Evolutionary conservation across 2,797 vertebrate genomes (phyloP), one percentile per base, ranked within the genome.

Genomic region (Propithecus perrieri): DNA sequence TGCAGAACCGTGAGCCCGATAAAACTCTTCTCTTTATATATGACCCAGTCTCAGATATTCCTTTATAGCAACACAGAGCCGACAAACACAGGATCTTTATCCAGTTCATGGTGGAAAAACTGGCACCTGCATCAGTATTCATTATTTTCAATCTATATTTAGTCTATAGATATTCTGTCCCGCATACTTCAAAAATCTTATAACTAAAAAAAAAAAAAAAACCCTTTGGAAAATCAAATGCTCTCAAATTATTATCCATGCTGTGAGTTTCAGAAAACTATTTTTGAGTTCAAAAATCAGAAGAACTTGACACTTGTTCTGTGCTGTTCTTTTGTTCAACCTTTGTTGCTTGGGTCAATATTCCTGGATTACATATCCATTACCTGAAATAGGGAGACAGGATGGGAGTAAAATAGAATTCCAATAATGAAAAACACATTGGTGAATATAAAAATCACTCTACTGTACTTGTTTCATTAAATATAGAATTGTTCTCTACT

Each of bases 341-440:
- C 33, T 92, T 17, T 85, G 33, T 46, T 90, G 57, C 14, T 72
- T 87, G 28, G 22, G 24, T 26, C 33, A 17, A 30, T 86, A 75
- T 91, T 80, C 20, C 55, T 95, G 46, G 46, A 87, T 89, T 57
- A 87, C 15, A 72, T 33, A 89, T 43, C 17, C 72, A 14, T 72
- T 92, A 78, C 14, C 53, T 41, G 24, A 90, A 91, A 81, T 79
- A 67, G 7, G 33, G 69, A 89, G 55, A 92, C 20, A 85, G 10
- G n/a, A 69, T 89, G 41, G 26, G 61, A 93, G 55, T 15, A 81
- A 95, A 93, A 57, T 1, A 85, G 33, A 88, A 63, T 81, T 72
- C 20, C 41, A 17, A 33, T 80, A 86, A 94, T 91, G 17, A 94
- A 79, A 98, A 95, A 18, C 85, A 97, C 33, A 89, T 76, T 84